Conservation (phyloP, 2,113 vertebrate genomes). For the Chiloscyllium plagiosum region DNA sequence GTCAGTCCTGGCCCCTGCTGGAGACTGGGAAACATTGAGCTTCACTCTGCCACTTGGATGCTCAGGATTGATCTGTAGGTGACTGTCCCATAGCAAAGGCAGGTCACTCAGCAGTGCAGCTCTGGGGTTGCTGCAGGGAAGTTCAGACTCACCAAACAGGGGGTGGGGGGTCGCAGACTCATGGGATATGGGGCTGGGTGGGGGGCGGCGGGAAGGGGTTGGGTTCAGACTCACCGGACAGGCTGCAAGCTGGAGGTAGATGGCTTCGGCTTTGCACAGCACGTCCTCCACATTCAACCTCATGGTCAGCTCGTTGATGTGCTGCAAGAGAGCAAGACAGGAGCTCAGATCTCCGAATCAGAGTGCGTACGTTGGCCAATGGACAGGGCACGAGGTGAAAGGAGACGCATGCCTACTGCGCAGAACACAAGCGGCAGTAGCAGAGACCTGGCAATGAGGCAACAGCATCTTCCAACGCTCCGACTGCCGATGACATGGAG, state of each 20-base stretch:
- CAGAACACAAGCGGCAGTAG: not conserved
- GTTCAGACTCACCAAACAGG: too few species aligned
- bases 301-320: conserved; percentile 88
- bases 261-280: conserved; percentile 65
- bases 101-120: not conserved
- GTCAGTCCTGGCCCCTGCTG: too few species aligned
- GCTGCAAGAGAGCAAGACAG: conserved; percentile 53
- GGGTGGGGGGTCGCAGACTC: too few species aligned
- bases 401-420: too few species aligned
- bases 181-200: too few species aligned
- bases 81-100: not conserved
- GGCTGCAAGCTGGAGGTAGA: conserved; percentile 68
- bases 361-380: not conserved
- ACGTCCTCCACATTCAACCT: conserved; percentile 71
- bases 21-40: not conserved
- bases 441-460: not conserved
- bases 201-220: too few species aligned
- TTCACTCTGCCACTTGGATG: not conserved
- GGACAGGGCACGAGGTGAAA: too few species aligned
- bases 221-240: conserved; percentile 52
- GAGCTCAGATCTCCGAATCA: not conserved
- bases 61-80: too few species aligned
- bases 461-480: not conserved
- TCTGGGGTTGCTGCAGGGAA: too few species aligned
- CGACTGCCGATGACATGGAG: not conserved